These are phyloP conservation scores for Hoplodrina blanda DNA, from an alignment of 2,888 invertebrate species.

Conservation along the genomic window DNA sequence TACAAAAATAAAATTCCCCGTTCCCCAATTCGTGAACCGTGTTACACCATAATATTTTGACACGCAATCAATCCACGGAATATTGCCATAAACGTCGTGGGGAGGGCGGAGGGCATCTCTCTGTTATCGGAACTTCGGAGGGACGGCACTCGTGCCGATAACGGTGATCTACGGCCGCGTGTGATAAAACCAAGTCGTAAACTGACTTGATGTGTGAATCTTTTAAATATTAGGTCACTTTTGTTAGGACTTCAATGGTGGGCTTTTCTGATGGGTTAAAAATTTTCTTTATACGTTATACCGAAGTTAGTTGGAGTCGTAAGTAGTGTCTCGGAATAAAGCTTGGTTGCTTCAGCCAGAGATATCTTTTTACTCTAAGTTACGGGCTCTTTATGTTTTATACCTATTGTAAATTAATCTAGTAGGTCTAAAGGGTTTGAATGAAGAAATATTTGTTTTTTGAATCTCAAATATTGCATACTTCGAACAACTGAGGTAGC, in stretches of 20 bases:
- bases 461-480: too few relatives aligned
- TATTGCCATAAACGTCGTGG: constrained; percentile 60
- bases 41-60: constrained; percentile 37
- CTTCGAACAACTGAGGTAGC: too few relatives aligned
- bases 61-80: constrained; percentile 59
- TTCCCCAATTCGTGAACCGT: constrained; percentile 34
- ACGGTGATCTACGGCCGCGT: constrained; percentile 55
- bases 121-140: constrained; percentile 43
- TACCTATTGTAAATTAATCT: too few relatives aligned
- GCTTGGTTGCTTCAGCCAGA: too few relatives aligned
- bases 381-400: too few relatives aligned
- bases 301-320: too few relatives aligned
- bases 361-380: too few relatives aligned
- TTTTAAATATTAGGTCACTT: constrained; percentile 50
- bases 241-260: constrained; percentile 24
- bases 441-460: too few relatives aligned
- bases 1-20: constrained; percentile 7
- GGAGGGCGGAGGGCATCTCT: constrained; percentile 41
- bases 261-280: not conserved
- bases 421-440: too few relatives aligned
- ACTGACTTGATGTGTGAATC: constrained; percentile 43
- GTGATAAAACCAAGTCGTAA: constrained; percentile 60
- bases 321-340: too few relatives aligned
- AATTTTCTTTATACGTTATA: too few relatives aligned
- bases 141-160: constrained; percentile 45